phyloP scores from a whole-genome alignment of 1,140 invertebrate genomes.

The Acyrthosiphon pisum region DNA sequence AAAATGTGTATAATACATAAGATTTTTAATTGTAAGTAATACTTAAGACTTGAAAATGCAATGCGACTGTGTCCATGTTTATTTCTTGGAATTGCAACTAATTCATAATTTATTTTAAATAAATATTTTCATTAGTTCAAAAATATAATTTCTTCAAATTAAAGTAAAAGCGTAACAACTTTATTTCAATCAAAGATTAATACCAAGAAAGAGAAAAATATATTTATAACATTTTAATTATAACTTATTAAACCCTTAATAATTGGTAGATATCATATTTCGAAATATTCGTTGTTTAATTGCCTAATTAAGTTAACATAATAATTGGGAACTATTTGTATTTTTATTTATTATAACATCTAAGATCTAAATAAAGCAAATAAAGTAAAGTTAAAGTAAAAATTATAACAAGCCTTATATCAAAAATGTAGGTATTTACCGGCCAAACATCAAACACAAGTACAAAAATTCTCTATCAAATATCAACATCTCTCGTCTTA shows the following conservation, averaged over 20 bases:
- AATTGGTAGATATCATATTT: background rate
- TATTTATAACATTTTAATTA: background rate
- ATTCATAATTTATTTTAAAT: background rate
- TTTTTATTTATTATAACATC: background rate
- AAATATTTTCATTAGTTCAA: background rate
- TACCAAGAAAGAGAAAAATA: background rate
- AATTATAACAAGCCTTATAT: background rate
- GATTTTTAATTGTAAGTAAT: no score
- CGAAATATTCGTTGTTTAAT: background rate
- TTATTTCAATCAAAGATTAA: background rate
- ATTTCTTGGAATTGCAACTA: background rate
- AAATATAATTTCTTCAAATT: background rate
- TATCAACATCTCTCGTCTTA: background rate
- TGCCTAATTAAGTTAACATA: background rate
- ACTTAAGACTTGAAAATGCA: no score
- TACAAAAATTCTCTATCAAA: background rate
- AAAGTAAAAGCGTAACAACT: background rate
- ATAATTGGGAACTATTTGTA: background rate
- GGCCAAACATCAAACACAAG: background rate
- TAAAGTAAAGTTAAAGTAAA: background rate
- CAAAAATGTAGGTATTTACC: background rate
- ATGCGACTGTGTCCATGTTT: background rate
- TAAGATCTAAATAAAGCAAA: background rate
- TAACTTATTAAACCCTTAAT: background rate
- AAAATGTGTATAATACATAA: no score